A percentile compares a stretch with the other conserved stretches of the same genome.
Evolutionary conservation across 2,797 vertebrate species (phyloP).

Genomic region (Eulemur coronatus): DNA sequence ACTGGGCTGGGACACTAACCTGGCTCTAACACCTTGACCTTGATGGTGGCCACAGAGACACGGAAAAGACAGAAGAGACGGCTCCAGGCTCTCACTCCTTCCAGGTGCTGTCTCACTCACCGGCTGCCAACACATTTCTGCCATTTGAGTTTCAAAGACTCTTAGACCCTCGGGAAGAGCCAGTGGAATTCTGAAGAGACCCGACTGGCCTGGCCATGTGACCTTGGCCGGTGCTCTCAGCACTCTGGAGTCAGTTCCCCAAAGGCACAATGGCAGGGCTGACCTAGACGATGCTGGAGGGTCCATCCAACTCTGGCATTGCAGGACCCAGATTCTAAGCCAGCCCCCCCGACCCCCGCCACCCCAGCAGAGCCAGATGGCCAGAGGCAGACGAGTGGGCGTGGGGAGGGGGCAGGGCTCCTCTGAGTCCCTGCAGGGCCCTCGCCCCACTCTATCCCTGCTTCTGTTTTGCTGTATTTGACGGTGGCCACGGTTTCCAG

Average conservation of each 20-base stretch:
- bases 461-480: constrained; percentile 79
- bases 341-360: not conserved
- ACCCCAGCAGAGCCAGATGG: constrained; percentile 63
- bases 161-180: not conserved
- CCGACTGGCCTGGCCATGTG: not conserved
- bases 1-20: not conserved
- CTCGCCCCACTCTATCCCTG: constrained; percentile 58
- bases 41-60: not conserved
- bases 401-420: constrained; percentile 33
- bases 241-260: not conserved
- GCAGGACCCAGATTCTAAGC: not conserved
- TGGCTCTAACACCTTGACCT: not conserved
- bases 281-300: not conserved
- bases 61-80: not conserved
- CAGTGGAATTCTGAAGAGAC: not conserved
- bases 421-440: constrained; percentile 19
- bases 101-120: not conserved
- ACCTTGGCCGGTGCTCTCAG: not conserved
- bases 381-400: constrained; percentile 57
- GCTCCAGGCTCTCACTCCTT: not conserved
- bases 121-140: not conserved
- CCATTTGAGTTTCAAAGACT: not conserved
- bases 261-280: not conserved
- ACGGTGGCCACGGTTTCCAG: constrained; percentile 78
- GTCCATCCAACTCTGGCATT: not conserved